Evolutionary conservation across 1,140 invertebrate species (phyloP), one percentile per base, ranked within the genome.

Genomic region (Propsilocerus akamusi): DNA sequence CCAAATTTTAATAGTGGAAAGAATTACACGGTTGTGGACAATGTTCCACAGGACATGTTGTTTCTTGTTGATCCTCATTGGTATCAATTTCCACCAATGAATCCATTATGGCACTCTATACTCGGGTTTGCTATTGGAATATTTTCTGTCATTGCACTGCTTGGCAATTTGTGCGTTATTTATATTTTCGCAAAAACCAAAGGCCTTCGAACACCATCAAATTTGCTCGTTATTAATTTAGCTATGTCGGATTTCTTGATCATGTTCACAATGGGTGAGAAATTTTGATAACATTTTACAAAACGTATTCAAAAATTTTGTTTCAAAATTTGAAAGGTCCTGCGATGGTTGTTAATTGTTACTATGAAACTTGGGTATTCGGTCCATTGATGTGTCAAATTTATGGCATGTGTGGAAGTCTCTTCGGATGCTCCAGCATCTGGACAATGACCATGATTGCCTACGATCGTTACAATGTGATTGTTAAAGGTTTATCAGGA

Each of bases 171-270:
- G 7, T 26, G 11, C n/a, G 17, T 24, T 25, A 48, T 22, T 25
- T 48, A 48, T 25, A 12, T 48, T 7, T 48, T 56, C 28, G 52
- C 53, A 20, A 47, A 48, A 7, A 53, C 53, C 11, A 54, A 55
- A 51, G 68, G 69, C 37, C 73, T 90, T 2, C 74, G 83, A 55
- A 86, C 84, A 14, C 86, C 87, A 11, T 85, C 85, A 50, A 92
- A 92, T 65, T 63, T 90, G 49, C 70, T 89, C 25, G 80, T 90
- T 10, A 75, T 90, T 34, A 92, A 92, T 66, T 69, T 92, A 55
- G 86, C 87, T 6, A 79, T 90, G 61, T 87, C 83, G 8, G 87
- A 93, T 60, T 88, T 92, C 58, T 65, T 80, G 28, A 91, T 93
- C 81, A 92, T 91, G 85, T 69, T 81, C 50, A 67, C 66, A 50